These are phyloP conservation scores for Rhynchotus rufescens DNA, from an alignment of 2,797 vertebrate genomes.

Conservation along the genomic window DNA sequence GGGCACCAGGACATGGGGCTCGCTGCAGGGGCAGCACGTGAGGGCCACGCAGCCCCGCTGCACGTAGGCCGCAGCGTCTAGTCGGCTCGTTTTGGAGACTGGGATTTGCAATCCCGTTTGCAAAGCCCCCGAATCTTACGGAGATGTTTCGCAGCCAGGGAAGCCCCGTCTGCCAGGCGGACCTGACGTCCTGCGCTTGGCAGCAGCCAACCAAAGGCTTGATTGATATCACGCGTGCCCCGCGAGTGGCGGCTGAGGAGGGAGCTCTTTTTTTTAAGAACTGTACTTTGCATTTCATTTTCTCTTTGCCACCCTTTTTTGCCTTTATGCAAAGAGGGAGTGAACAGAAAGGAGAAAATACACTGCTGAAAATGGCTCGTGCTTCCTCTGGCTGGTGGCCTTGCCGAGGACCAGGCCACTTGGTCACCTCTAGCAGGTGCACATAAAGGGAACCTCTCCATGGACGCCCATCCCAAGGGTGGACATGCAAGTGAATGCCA, in stretches of 20 bases:
- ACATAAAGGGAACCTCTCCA: not conserved
- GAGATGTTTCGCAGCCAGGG: slow-evolving; percentile 19
- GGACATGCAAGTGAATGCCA: too few species aligned
- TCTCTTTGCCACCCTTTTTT: fast-evolving
- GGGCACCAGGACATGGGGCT: not conserved
- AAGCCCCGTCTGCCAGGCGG: slow-evolving; percentile 50
- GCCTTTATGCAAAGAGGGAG: not conserved
- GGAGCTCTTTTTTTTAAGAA: slow-evolving; percentile 23
- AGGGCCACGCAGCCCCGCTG: not conserved
- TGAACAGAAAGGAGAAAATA: not conserved
- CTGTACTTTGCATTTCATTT: not conserved
- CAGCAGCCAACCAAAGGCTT: slow-evolving; percentile 46
- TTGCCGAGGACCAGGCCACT: slow-evolving; percentile 18
- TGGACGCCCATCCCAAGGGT: not conserved
- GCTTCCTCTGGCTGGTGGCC: not conserved
- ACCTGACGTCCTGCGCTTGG: slow-evolving; percentile 48
- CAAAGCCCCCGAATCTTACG: slow-evolving; percentile 18
- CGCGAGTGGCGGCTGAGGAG: slow-evolving; percentile 51
- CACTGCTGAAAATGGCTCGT: not conserved
- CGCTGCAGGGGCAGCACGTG: not conserved
- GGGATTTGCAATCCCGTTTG: slow-evolving; percentile 50
- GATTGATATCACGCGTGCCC: slow-evolving; percentile 33
- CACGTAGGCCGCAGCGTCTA: not conserved
- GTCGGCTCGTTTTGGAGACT: slow-evolving; percentile 1
- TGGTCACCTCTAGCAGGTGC: not conserved